A percentile compares a stretch with the other conserved stretches of the same genome.
phyloP scores from a whole-genome alignment of 2,888 invertebrate species.

The Nesidiocoris tenuis region DNA sequence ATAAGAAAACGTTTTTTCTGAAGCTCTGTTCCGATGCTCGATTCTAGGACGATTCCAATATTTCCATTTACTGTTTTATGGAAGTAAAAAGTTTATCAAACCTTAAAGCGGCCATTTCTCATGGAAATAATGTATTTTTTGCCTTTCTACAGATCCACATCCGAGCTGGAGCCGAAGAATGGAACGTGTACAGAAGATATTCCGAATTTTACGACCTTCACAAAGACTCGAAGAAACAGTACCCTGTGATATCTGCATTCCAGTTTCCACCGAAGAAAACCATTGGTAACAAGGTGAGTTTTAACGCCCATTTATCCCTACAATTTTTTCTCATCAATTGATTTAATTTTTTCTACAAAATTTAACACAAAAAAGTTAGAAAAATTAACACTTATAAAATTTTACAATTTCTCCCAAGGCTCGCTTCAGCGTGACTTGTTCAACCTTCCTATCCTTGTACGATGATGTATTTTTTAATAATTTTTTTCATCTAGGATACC shows the following conservation, averaged over 20 bases:
- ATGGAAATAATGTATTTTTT: too few species aligned
- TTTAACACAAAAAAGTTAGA: background rate
- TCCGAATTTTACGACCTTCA: conserved; percentile 89
- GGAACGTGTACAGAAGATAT: conserved; percentile 94
- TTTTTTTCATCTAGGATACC: conserved; percentile 74
- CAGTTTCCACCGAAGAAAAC: conserved; percentile 91
- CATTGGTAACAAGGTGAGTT: conserved; percentile 88
- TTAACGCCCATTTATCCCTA: too few species aligned
- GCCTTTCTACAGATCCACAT: conserved; percentile 69
- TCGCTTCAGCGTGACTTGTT: background rate
- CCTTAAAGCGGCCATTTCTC: too few species aligned
- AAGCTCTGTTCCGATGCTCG: too few species aligned
- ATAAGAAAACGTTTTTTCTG: too few species aligned
- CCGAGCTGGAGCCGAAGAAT: conserved; percentile 82
- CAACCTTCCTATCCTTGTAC: background rate
- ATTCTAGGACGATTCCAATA: too few species aligned
- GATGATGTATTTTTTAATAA: too few species aligned
- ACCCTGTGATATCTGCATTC: conserved; percentile 73
- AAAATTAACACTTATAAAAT: too few species aligned
- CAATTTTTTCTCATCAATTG: conserved; percentile 53
- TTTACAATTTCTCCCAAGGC: too few species aligned
- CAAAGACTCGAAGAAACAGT: conserved; percentile 77
- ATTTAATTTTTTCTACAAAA: background rate
- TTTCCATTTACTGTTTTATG: too few species aligned
- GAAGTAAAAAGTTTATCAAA: too few species aligned